phyloP scores from a whole-genome alignment of 2,888 invertebrate genomes.

The Octonoba sinensis region DNA sequence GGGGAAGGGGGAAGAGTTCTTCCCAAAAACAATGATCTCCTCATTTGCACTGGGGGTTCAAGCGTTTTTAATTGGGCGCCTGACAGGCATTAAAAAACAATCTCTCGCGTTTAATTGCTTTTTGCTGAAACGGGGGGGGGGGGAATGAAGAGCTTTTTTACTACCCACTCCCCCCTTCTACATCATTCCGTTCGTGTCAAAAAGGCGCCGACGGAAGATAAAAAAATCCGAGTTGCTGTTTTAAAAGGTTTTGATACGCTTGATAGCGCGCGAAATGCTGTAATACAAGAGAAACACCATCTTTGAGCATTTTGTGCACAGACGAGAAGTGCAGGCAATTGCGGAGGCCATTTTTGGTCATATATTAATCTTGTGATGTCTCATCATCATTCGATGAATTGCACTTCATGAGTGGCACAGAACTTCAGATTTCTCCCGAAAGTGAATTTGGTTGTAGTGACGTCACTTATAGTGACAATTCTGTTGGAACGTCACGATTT shows the following conservation, averaged over 20 bases:
- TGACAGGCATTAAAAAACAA: conserved; percentile 48
- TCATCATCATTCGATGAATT: too few species aligned
- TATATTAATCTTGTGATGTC: too few species aligned
- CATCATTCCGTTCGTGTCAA: conserved; percentile 17
- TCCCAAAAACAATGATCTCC: conserved; percentile 30
- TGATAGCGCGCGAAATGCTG: conserved; percentile 3
- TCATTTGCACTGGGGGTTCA: conserved; percentile 41
- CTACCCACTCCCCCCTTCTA: conserved; percentile 12
- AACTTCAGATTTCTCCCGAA: too few species aligned
- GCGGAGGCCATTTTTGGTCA: too few species aligned
- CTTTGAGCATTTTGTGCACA: too few species aligned
- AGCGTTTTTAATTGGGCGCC: conserved; percentile 55
- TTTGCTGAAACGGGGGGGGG: conserved; percentile 37
- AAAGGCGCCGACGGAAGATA: conserved; percentile 12
- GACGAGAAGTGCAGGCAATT: too few species aligned
- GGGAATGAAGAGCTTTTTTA: conserved; percentile 34
- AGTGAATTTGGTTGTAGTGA: too few species aligned
- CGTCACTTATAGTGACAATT: too few species aligned
- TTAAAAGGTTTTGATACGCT: conserved; percentile 54
- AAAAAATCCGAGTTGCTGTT: conserved; percentile 30
- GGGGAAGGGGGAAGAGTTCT: conserved; percentile 5
- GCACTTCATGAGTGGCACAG: too few species aligned
- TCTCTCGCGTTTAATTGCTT: conserved; percentile 51
- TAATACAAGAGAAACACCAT: too few species aligned
- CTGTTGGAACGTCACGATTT: too few species aligned